Base-by-base conservation (phyloP, 2,113 vertebrate genomes). In the Lutjanus erythropterus region DNA sequence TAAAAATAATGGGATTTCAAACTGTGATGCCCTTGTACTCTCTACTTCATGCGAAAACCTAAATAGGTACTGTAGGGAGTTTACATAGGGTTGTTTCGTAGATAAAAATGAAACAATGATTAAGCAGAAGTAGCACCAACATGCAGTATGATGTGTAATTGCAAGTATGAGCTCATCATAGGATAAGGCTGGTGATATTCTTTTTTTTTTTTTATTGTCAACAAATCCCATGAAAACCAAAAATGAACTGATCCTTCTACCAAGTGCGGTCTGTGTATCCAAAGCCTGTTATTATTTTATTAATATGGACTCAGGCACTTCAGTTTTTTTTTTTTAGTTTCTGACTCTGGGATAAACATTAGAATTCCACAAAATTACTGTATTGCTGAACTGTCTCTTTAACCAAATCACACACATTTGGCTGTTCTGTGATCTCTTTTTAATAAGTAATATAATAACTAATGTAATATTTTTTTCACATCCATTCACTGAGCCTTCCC, bases 1-100 rank as follows among this genome's bases (percentile, higher is more conserved):
- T 71, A 11, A 81, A 75, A 87, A 78, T 81, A 85, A 83, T 74
- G 64, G 76, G 52, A 72, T 81, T 59, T 88, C 62, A 68, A 75
- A 72, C 75, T 61, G 49, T 5, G 23, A 69, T 77, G 67, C 56
- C 39, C 31, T 58, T 70, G 33, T 58, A n/a, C 12, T 56, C 35
- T 33, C 21, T 14, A 27, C 18, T 74, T 29, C 31, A 67, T 44
- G 9, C 14, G 31, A 64, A 71, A 76, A 53, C 1, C 21, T 35
- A 56, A 81, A 77, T 25, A 61, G 5, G 52, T 29, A 53, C 12
- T 67, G 29, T 23, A 47, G 21, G 0, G 29, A 31, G 21, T 79
- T 74, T 29, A 41, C n/a, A 6, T 27, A 62, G 15, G 10, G 49
- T 46, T 16, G 3, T 79, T 79, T 59, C 73, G 8, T 15, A 23